Evolutionary conservation across 2,888 invertebrate species (phyloP), one percentile per base, ranked within the genome.

Genomic region (Tribolium freemani): DNA sequence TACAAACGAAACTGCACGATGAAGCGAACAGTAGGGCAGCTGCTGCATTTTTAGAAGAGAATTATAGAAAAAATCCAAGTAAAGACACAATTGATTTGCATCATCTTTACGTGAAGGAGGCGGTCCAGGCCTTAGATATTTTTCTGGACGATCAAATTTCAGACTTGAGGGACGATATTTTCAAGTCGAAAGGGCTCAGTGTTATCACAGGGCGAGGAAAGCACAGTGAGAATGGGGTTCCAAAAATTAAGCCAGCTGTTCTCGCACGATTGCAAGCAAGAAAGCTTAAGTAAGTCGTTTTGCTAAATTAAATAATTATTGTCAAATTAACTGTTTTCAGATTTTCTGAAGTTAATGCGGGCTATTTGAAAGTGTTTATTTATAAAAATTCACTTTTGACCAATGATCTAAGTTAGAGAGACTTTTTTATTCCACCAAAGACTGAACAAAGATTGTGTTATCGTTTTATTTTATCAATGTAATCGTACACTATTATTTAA

Each of bases 81-180:
- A 82, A 88, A 77, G 74, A 87, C 5, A 90, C 91, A 0, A 85
- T 96, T 6, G 96, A 96, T 84, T 87, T 96, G 0, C 96, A 96
- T 83, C 91, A 90, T 80, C 86, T 95, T 45, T 91, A 90, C 75
- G 92, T 93, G 0, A 84, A 88, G 2, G 95, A 95, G 84, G 95
- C 95, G 0, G 84, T 90, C 13, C 88, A 89, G 63, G 88, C 91
- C 0, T 78, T 93, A 5, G 92, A 93, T 73, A 77, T 92, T 3
- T 93, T 92, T 80, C 81, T 93, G 0, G 93, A 93, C 79, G 86
- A 87, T 1, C 90, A 92, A 74, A 90, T 93, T 0, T 85, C 86
- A 2, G 85, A 87, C 16, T 80, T 93, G 16, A 83, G 81, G 30
- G 84, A 79, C 79, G 83, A 77, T 26, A n/a, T 1, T 38, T n/a